Evolutionary conservation across 2,113 vertebrate genomes (phyloP), one percentile per base, ranked within the genome.

Genomic region (Danio rerio): DNA sequence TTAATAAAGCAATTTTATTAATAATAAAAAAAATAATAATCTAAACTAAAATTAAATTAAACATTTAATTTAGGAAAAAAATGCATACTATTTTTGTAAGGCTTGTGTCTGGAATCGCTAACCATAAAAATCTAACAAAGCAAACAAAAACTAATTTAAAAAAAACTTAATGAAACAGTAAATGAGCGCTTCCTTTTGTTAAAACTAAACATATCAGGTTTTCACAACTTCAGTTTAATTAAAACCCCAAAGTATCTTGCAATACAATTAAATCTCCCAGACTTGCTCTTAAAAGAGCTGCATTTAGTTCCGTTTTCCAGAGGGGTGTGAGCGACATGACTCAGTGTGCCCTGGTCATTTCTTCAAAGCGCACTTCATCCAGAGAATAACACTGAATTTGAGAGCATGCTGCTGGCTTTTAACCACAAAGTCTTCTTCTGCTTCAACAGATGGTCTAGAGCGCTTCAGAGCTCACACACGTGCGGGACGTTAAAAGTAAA

Each of bases 391-490:
- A 9, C 6, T 31, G 11, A 50, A 50, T 15, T 2, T 70, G 45
- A 70, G 47, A 70, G 18, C 47, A 50, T n/a, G 47, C 55, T 21
- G 73, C 2, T 70, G 45, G 18, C 66, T 50, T 70, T 49, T 20
- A 21, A 61, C 2, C 40, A 47, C 16, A 20, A 18, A 47, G 42
- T 31, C 10, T 21, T 66, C 76, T 66, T 78, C 15, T 52, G 61
- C 76, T 63, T 4, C n/a, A 49, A 21, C 59, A 78, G 58, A 78
- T 65, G 61, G 45, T 11, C 9, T 53, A 47, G 62, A 63, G 49
- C 15, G 11, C 16, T 63, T 78, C 58, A 63, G 58, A 42, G 9
- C 49, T 50, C 0, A 7, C 16, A 53, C 9, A 63, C 31, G 1
- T 0, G 15, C 13, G 15, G 20, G 45, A 65, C 9, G 21, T 31